Evolutionary conservation across 2,888 invertebrate species (phyloP), one percentile per base, ranked within the genome.

Genomic region (Drosophila prolongata): DNA sequence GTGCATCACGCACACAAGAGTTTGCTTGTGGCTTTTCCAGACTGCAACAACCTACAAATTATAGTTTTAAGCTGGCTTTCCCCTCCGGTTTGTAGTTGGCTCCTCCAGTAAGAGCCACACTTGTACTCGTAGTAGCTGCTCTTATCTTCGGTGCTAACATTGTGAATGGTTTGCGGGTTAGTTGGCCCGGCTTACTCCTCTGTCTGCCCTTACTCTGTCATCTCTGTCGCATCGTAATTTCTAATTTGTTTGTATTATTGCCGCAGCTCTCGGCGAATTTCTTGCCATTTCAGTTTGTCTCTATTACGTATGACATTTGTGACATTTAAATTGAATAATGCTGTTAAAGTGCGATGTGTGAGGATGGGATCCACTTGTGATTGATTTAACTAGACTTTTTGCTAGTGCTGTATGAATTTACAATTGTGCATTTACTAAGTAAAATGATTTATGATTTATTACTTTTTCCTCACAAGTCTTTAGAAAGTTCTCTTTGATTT

Each of bases 31-130:
- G 66, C 47, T 62, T 53, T 46, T 37, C 40, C 46, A 64, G 54
- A 59, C 49, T 61, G 70, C 68, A 66, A 66, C 67, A 67, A 62
- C 49, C 64, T 66, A 80, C 77, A 89, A 84, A 89, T 87, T 80
- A 84, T 87, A 84, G 81, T 83, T 83, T 78, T 80, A 74, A 78
- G 79, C 78, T 70, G 77, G 53, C 65, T 68, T 53, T 67, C 44
- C 59, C 37, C 40, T 16, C 44, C 11, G 14, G n/a, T 9, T 19
- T 27, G 11, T 24, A 50, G 55, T 40, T 49, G 35, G 40, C 35
- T 24, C 38, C 46, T 37, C 59, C 42, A 14, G 16, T 34, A 14
- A 6, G 27, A 38, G 11, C 34, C 34, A 27, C n/a, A 16, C 50
- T 40, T 64, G 65, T 47, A 27, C 42, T 72, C 30, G 52, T 47